Evolutionary conservation across 2,888 invertebrate species (phyloP).

Genomic region (Onthophagus sagittarius): DNA sequence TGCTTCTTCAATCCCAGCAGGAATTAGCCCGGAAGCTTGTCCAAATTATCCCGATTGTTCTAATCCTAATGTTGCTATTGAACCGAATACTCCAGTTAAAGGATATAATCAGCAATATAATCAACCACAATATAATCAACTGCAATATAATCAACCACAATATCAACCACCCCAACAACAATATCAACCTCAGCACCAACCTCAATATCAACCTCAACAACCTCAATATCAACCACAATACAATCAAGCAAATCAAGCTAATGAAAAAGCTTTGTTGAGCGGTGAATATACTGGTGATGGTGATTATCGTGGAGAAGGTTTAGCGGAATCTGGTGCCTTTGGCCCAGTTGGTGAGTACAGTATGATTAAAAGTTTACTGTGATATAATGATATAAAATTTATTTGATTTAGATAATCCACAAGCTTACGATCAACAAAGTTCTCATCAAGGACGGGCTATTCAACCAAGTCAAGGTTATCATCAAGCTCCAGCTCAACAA

Average conservation of each 20-base stretch:
- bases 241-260: conserved; percentile 17
- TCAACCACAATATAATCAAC: conserved; percentile 16
- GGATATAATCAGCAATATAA: conserved; percentile 18
- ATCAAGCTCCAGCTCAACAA: conserved; percentile 28
- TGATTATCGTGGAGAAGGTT: conserved; percentile 48
- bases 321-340: conserved; percentile 47
- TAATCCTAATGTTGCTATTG: conserved; percentile 45
- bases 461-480: conserved; percentile 32
- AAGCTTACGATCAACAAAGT: conserved; percentile 19
- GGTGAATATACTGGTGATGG: conserved; percentile 46
- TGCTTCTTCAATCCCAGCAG: conserved; percentile 44
- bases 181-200: conserved; percentile 27
- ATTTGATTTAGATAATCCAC: conserved; percentile 16
- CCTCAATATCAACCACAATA: conserved; percentile 16
- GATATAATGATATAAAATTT: background rate
- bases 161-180: conserved; percentile 22
- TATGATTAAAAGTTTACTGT: background rate
- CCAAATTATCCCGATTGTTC: conserved; percentile 47
- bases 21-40: conserved; percentile 46
- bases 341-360: conserved; percentile 23
- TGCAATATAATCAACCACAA: conserved; percentile 1
- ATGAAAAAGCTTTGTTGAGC: conserved; percentile 36
- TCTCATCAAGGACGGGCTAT: conserved; percentile 25
- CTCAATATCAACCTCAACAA: conserved; percentile 17
- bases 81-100: conserved; percentile 34